Percentiles rank a stretch among this genome's conserved stretches.
Evolutionary conservation across 2,113 vertebrate genomes (phyloP).

Genomic region (Rhodinocichla rosea): DNA sequence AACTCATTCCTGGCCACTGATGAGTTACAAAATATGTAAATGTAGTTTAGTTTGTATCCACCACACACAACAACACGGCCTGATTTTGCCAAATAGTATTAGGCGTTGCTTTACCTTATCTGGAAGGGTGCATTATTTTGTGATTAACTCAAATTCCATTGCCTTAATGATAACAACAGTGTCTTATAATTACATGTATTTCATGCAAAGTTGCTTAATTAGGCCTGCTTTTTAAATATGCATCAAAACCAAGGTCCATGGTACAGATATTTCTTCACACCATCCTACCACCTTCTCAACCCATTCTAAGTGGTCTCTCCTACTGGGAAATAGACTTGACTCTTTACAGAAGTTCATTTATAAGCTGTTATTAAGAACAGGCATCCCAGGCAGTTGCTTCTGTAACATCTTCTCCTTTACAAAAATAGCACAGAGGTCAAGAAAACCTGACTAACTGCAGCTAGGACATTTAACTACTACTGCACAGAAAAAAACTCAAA

Average conservation of each 20-base stretch:
- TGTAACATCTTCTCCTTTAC: neutral
- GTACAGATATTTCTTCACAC: neutral
- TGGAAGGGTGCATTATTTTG: neutral
- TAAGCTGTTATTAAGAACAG: neutral
- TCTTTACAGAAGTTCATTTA: neutral
- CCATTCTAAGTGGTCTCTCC: neutral
- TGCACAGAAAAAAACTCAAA: neutral
- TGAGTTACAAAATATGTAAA: conserved; percentile 22
- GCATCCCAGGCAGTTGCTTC: neutral
- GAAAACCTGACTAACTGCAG: neutral
- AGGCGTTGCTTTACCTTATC: neutral
- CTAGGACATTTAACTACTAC: neutral
- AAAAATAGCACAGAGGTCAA: neutral
- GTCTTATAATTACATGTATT: neutral
- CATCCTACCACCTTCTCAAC: neutral
- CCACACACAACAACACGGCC: neutral
- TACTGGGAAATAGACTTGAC: neutral
- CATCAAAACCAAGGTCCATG: neutral
- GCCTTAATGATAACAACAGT: neutral
- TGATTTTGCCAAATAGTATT: neutral
- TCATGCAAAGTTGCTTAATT: neutral
- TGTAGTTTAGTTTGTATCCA: neutral
- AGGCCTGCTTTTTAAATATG: neutral
- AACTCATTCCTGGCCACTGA: neutral
- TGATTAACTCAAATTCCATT: conserved; percentile 2